Evolutionary conservation across 2,888 invertebrate species (phyloP).

Genomic region (Ormyrus thymus): DNA sequence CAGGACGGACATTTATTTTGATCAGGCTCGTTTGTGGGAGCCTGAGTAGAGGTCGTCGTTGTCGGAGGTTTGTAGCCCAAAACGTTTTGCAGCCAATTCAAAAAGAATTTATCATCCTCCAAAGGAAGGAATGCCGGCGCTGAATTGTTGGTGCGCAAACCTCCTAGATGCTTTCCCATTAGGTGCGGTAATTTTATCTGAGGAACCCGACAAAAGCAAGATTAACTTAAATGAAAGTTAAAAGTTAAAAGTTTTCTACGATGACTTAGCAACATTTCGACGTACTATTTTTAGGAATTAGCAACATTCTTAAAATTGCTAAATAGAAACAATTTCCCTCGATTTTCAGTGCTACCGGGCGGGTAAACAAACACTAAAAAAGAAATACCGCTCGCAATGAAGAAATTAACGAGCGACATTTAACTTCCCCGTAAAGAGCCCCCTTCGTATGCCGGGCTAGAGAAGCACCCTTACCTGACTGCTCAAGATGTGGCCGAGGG

Average conservation of each 20-base stretch:
- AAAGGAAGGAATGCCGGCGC: background rate
- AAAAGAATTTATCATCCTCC: constrained; percentile 58
- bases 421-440: too few relatives aligned
- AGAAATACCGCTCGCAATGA: too few relatives aligned
- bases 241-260: too few relatives aligned
- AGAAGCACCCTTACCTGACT: constrained; percentile 48
- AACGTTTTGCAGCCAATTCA: constrained; percentile 62
- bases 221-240: too few relatives aligned
- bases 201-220: background rate
- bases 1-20: constrained; percentile 75
- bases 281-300: too few relatives aligned
- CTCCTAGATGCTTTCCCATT: background rate
- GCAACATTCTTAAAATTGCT: background rate
- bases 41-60: constrained; percentile 58
- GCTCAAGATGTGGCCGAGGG: constrained; percentile 35
- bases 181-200: constrained; percentile 13
- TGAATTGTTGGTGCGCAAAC: constrained; percentile 30
- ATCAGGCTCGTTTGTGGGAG: constrained; percentile 67
- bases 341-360: background rate
- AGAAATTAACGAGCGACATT: too few relatives aligned
- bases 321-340: background rate
- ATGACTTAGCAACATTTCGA: too few relatives aligned
- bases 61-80: constrained; percentile 57
- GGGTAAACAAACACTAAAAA: too few relatives aligned
- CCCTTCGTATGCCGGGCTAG: too few relatives aligned